Base-by-base conservation (phyloP, 1,140 invertebrate species). In the Zaprionus taronus region DNA sequence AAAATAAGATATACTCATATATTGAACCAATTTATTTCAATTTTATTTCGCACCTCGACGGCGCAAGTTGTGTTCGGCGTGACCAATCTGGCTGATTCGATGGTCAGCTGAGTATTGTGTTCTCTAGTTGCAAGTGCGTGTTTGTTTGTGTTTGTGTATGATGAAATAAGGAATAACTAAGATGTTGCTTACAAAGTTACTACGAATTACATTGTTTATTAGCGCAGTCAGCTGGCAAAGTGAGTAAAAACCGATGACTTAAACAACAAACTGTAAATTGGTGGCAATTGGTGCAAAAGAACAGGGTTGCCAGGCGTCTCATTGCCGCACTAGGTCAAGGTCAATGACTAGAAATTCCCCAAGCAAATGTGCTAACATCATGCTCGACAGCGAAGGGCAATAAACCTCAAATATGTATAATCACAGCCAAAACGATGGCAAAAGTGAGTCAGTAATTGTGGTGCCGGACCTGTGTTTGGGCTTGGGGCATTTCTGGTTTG, bases 21-120 rank as follows among this genome's bases (percentile, higher is more conserved):
- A 89, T 81, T 84, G 81, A 60, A 85, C 81, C 81, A 90, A 90
- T 90, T 90, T 90, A 90, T 85, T 90, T 90, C 68, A 90, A 90
- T 90, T 76, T 76, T 65, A 76, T 55, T 90, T 90, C 68, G 77
- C 76, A 84, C 79, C 72, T 75, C 72, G 61, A 71, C 76, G 76
- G 65, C 71, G 60, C 31, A 81, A 71, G 85, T 90, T 85, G 84
- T 89, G 78, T 7, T 28, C 63, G n/a, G 41, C n/a, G 74, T 67
- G 68, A 67, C 38, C 17, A 38, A 20, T 62, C 17, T 22, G 11
- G 5, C 15, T 51, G 66, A 58, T 72, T 51, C 31, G 31, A 72
- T 72, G 75, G 56, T 58, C 56, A 58, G 69, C 53, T 72, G 61
- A 72, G 61, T 62, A 71, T 71, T 55, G 61, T 61, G 28, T 47